Base-by-base conservation (phyloP, 2,113 vertebrate genomes). In the Grus americana region DNA sequence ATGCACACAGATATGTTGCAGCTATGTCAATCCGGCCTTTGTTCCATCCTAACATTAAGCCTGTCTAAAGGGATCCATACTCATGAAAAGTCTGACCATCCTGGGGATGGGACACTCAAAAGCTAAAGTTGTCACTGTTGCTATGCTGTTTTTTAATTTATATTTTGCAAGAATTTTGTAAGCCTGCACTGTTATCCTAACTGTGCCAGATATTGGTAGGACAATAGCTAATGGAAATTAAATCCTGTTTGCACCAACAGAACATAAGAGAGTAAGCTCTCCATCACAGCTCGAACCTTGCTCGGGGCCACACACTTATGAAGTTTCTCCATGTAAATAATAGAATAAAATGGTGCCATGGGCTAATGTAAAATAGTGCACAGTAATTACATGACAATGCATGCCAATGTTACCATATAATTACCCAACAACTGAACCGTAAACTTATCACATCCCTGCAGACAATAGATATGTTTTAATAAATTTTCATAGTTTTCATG, bases 1-100 rank as follows among this genome's bases (percentile, higher is more conserved):
- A 47, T 0, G 0, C 20, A 63, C 24, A 42, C 1, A 54, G 24
- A 32, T 1, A 0, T 30, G 11, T 42, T 84, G 17, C 55, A 94
- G 20, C 7, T 46, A 10, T 29, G 29, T 13, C 52, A 79, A 2
- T n/a, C 4, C 3, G 15, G 19, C 7, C 46, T 67, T 55, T 49
- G 24, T 49, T 62, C 19, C 46, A 82, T 7, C 2, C 13, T 42
- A 49, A 62, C 1, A 32, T 66, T 88, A 92, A 65, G 10, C 5
- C 15, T 58, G 2, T 54, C 4, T 61, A 21, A 83, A 57, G 30
- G 6, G 6, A 42, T 79, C 26, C 8, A 44, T 9, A 30, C 2
- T 65, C 14, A 22, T 0, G 1, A 42, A 21, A 93, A 67, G 3
- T 66, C 13, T 80, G 20, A 38, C 10, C 3, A 5, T 30, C 4